phyloP scores from a whole-genome alignment of 2,113 vertebrate species.

The Dicentrarchus labrax region DNA sequence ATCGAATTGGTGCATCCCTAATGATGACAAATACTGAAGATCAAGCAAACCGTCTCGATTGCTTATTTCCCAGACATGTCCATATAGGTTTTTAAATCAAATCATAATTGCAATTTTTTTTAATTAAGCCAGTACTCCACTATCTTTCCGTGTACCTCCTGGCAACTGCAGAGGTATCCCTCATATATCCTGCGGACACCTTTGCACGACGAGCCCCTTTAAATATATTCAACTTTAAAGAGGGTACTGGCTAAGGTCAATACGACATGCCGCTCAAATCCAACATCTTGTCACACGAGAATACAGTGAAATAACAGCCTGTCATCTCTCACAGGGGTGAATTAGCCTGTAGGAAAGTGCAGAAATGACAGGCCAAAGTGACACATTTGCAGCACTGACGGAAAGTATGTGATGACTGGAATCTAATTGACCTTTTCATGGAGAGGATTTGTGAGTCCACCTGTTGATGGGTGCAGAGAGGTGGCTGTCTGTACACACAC shows the following conservation, averaged over 20 bases:
- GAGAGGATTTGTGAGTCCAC: slow-evolving; percentile 52
- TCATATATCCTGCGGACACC: neutral
- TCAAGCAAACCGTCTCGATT: no score
- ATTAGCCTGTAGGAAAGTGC: neutral
- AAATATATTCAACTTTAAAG: neutral
- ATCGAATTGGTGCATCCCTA: neutral
- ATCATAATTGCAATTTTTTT: neutral
- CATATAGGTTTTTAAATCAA: neutral
- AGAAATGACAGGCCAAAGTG: slow-evolving; percentile 22
- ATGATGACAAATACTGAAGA: neutral
- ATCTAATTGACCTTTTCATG: slow-evolving; percentile 60
- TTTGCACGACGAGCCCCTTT: slow-evolving; percentile 3
- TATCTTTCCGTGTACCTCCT: neutral
- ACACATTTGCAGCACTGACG: slow-evolving; percentile 18
- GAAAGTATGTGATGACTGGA: slow-evolving; percentile 48
- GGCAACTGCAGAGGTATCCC: neutral
- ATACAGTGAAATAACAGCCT: slow-evolving; percentile 5
- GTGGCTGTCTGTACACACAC: slow-evolving; percentile 17
- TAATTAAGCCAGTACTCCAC: neutral
- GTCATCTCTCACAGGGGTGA: slow-evolving; percentile 10
- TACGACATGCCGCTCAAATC: slow-evolving; percentile 4
- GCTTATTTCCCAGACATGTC: neutral
- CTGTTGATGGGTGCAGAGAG: slow-evolving; percentile 59
- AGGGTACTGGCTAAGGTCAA: neutral
- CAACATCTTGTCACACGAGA: slow-evolving; percentile 9